phyloP scores from a whole-genome alignment of 1,140 invertebrate genomes.

The Microplitis demolitor region DNA sequence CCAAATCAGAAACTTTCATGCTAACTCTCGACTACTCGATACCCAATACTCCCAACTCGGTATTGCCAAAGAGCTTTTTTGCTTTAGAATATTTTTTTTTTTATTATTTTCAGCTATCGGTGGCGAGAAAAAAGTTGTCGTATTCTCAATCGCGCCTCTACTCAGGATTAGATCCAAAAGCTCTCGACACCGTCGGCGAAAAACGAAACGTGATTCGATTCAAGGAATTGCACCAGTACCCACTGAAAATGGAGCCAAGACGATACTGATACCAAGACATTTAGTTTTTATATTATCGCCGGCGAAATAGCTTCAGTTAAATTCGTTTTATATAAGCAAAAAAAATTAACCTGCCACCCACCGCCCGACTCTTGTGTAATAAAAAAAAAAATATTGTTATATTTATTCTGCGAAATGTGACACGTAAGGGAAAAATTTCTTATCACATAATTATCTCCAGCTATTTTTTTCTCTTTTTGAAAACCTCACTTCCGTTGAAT shows the following conservation, averaged over 20 bases:
- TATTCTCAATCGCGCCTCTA: background rate
- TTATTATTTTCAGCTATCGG: background rate
- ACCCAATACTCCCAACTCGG: background rate
- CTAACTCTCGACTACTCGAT: too few relatives aligned
- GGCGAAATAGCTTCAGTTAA: background rate
- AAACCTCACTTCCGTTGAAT: too few relatives aligned
- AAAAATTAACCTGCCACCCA: too few relatives aligned
- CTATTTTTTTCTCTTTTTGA: too few relatives aligned
- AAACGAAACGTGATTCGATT: conserved; percentile 20
- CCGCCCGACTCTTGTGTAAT: too few relatives aligned
- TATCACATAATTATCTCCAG: too few relatives aligned
- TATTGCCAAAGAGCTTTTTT: background rate
- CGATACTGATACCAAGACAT: conserved; percentile 11
- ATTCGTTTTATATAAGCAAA: too few relatives aligned
- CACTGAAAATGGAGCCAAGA: background rate
- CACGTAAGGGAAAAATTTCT: too few relatives aligned
- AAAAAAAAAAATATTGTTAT: too few relatives aligned
- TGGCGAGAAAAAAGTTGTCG: too few relatives aligned
- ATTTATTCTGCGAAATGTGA: too few relatives aligned
- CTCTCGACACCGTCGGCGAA: background rate
- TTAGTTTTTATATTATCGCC: conserved; percentile 6
- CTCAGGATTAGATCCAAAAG: conserved; percentile 15
- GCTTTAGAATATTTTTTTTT: background rate
- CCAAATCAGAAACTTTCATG: conserved; percentile 10
- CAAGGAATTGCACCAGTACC: conserved; percentile 15